These are phyloP conservation scores for Phylloscopus trochiloides DNA, from an alignment of 2,113 vertebrate genomes.

Conservation along the genomic window DNA sequence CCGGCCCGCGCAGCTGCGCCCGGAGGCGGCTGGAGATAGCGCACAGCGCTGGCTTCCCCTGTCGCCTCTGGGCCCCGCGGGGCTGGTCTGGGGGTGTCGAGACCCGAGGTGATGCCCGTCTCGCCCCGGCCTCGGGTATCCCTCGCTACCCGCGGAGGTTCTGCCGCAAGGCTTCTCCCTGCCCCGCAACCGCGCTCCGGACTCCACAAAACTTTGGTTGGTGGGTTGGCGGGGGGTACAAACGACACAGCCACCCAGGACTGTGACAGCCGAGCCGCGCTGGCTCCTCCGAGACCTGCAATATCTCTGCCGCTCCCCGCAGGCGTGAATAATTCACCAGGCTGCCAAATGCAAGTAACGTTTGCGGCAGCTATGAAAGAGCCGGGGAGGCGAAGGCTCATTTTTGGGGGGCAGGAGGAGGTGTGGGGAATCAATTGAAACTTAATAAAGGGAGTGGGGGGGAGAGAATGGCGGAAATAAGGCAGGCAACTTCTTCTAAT, in stretches of 20 bases:
- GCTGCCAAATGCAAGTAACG: conserved; percentile 65
- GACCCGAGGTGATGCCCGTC: not conserved
- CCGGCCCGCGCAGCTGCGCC: not conserved
- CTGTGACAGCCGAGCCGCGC: not conserved
- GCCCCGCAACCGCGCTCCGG: accelerated
- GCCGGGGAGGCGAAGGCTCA: conserved; percentile 14
- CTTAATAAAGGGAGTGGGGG: conserved; percentile 64
- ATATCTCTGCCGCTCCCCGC: conserved; percentile 60
- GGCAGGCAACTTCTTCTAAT: conserved; percentile 72
- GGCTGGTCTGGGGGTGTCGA: not conserved
- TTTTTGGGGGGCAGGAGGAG: conserved; percentile 72
- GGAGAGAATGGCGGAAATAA: conserved; percentile 64
- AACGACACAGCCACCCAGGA: not conserved
- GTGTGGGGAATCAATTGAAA: conserved; percentile 75
- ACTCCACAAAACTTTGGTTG: not conserved
- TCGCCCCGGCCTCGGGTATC: not conserved
- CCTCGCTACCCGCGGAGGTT: accelerated
- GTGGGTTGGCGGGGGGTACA: not conserved
- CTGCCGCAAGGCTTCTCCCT: no score
- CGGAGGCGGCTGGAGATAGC: not conserved
- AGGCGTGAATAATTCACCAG: conserved; percentile 71
- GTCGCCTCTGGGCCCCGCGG: not conserved
- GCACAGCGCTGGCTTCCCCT: not conserved
- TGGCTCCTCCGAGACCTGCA: conserved; percentile 42
- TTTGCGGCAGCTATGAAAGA: conserved; percentile 68